These are phyloP conservation scores for Microhierax caerulescens DNA, from an alignment of 2,797 vertebrate genomes.

Conservation along the genomic window DNA sequence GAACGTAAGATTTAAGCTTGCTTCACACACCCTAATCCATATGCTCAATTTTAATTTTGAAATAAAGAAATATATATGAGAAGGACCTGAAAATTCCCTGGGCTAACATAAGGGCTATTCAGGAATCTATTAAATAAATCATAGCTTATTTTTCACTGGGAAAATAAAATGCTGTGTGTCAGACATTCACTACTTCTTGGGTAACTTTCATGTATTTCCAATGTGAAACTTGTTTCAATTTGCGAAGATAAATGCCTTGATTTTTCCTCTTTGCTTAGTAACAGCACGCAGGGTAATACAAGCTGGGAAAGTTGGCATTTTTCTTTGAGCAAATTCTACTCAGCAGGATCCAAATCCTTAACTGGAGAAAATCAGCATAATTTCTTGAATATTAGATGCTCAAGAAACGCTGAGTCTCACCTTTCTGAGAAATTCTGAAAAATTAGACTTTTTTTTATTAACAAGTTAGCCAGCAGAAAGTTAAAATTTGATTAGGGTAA, in stretches of 20 bases:
- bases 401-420: not conserved
- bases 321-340: slow-evolving; percentile 28
- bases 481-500: slow-evolving; percentile 29
- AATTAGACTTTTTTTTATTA: not conserved
- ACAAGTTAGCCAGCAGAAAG: not conserved
- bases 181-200: not conserved
- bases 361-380: slow-evolving; percentile 34
- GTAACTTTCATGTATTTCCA: not conserved
- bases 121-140: not conserved
- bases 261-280: slow-evolving; percentile 21
- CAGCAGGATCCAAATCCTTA: slow-evolving; percentile 22
- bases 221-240: not conserved
- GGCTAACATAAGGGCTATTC: not conserved
- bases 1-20: not conserved
- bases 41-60: not conserved
- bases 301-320: not conserved
- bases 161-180: not conserved
- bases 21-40: not conserved
- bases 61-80: not conserved
- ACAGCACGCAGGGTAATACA: not conserved
- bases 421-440: not conserved
- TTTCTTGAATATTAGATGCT: not conserved
- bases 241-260: slow-evolving; percentile 28
- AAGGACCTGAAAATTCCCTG: not conserved
- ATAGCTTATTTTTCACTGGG: not conserved